Conservation (phyloP, 2,113 vertebrate genomes). For the Leptosomus discolor region DNA sequence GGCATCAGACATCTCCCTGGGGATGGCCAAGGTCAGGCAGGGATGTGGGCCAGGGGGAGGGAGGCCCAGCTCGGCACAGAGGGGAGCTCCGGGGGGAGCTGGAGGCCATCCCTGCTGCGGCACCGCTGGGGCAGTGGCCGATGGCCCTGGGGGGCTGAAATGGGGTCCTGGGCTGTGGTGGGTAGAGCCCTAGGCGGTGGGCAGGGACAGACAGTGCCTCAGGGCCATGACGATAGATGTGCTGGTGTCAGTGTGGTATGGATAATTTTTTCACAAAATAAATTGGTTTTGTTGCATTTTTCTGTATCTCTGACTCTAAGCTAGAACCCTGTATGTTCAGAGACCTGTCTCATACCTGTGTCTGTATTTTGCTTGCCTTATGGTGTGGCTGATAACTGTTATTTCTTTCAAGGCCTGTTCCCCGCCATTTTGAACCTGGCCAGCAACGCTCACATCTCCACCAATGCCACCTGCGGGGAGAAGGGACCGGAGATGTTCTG, state of each 20-base stretch:
- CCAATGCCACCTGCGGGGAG: slow-evolving; percentile 93
- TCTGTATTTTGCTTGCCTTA: not conserved
- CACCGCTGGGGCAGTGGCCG: not conserved
- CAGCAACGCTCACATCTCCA: slow-evolving; percentile 86
- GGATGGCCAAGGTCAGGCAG: accelerated
- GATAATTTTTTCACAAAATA: not conserved
- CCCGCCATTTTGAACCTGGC: slow-evolving; percentile 94
- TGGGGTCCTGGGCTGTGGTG: not conserved
- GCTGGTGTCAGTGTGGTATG: not conserved
- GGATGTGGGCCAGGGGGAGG: not conserved
- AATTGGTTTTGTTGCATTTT: not conserved
- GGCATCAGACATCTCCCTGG: not conserved
- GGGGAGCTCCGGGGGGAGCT: not conserved
- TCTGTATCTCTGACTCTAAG: not conserved
- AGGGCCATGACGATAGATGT: accelerated
- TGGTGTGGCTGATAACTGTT: accelerated
- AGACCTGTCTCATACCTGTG: not conserved
- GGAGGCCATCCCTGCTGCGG: not conserved
- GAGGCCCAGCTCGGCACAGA: no score
- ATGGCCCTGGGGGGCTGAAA: not conserved
- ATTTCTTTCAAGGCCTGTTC: slow-evolving; percentile 84
- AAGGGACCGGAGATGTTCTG: slow-evolving; percentile 89
- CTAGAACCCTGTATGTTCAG: not conserved
- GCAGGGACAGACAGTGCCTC: no score
- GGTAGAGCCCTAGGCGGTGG: no score